phyloP scores from a whole-genome alignment of 2,888 invertebrate species.

The Caenorhabditis doughertyi region DNA sequence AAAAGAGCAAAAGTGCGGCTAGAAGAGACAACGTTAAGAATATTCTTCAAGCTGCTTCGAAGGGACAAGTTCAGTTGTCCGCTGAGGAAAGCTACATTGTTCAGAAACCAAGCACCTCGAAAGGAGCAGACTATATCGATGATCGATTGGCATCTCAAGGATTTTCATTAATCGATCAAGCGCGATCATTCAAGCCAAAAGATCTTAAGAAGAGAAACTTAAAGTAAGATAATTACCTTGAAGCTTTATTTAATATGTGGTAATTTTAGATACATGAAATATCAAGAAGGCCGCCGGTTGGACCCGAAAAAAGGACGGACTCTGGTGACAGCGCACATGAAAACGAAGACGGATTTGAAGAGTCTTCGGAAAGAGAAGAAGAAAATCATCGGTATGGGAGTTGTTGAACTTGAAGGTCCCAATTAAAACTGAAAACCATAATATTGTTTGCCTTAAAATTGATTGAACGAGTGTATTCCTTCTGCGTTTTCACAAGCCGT shows the following conservation, averaged over 20 bases:
- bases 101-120: constrained; percentile 58
- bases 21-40: constrained; percentile 48
- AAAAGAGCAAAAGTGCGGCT: constrained; percentile 34
- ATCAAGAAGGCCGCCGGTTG: constrained; percentile 47
- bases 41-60: constrained; percentile 56
- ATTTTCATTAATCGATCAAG: constrained; percentile 68
- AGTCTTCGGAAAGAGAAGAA: constrained; percentile 50
- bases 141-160: constrained; percentile 66
- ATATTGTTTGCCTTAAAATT: too few species aligned
- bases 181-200: constrained; percentile 57
- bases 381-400: constrained; percentile 42
- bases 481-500: too few species aligned
- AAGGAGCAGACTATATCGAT: constrained; percentile 48
- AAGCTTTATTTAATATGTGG: neutral
- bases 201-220: constrained; percentile 66
- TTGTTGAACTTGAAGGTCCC: too few species aligned
- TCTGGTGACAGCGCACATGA: constrained; percentile 49
- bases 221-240: constrained; percentile 35
- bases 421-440: too few species aligned
- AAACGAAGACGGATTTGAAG: constrained; percentile 48
- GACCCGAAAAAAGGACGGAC: constrained; percentile 51
- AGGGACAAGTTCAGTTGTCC: constrained; percentile 62
- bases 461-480: too few species aligned
- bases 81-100: constrained; percentile 60
- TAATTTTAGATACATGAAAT: constrained; percentile 62